Conservation (phyloP, 2,113 vertebrate genomes). For the Tricholaema leucomelas region DNA sequence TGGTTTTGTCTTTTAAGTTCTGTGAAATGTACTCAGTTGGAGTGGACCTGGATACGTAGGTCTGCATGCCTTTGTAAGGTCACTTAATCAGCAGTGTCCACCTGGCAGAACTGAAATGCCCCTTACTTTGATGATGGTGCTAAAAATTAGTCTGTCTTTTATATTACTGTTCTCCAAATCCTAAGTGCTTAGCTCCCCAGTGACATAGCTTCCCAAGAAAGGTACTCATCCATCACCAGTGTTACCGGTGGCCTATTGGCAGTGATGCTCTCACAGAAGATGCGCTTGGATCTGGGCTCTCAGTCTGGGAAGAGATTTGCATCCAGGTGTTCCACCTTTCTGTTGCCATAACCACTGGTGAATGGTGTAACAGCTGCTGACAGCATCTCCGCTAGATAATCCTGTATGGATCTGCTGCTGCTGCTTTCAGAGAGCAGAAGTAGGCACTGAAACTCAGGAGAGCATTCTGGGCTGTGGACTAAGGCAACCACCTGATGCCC, state of each 20-base stretch:
- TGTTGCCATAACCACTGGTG: neutral
- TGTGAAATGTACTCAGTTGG: neutral
- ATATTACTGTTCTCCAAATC: neutral
- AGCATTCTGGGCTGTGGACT: neutral
- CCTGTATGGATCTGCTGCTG: neutral
- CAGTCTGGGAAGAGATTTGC: neutral
- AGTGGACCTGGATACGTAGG: accelerated
- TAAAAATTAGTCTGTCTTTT: neutral
- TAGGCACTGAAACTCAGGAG: neutral
- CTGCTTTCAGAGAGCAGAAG: neutral
- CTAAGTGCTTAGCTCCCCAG: neutral
- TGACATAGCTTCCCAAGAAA: neutral
- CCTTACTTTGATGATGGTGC: neutral
- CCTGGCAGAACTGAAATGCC: neutral
- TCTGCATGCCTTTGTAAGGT: neutral
- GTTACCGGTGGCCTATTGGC: neutral
- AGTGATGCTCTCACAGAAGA: neutral
- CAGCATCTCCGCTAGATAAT: neutral
- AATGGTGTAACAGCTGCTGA: neutral
- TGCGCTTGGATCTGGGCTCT: neutral
- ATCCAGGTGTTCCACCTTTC: neutral
- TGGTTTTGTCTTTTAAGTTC: slow-evolving; percentile 27
- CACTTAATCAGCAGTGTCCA: neutral
- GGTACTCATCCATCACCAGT: neutral
- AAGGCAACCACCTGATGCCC: neutral